Conservation (phyloP, 2,888 invertebrate genomes). For the Rhingia rostrata region DNA sequence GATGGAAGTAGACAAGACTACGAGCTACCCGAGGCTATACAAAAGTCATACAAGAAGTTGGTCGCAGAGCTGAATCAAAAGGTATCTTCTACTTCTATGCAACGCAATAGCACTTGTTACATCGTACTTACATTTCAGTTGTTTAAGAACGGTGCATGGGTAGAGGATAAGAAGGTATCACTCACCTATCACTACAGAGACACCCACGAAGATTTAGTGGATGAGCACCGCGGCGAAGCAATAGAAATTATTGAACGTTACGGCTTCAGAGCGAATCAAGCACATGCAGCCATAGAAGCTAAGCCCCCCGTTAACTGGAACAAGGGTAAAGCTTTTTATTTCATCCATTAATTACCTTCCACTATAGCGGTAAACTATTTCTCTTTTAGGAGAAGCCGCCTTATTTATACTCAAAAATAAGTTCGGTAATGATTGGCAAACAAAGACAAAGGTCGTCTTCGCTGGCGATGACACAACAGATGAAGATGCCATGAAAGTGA, state of each 20-base stretch:
- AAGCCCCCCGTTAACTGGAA: constrained; percentile 91
- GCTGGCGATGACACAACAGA: constrained; percentile 95
- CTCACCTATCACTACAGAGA: constrained; percentile 90
- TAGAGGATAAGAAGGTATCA: constrained; percentile 89
- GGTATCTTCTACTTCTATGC: constrained; percentile 70
- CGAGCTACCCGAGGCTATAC: constrained; percentile 87
- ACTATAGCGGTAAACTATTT: neutral
- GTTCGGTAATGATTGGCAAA: constrained; percentile 89
- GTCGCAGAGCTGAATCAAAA: constrained; percentile 87
- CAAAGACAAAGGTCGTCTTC: constrained; percentile 89
- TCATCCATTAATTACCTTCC: constrained; percentile 5
- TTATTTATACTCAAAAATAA: constrained; percentile 88
- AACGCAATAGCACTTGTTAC: neutral
- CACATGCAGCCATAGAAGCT: constrained; percentile 89
- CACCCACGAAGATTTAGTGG: constrained; percentile 85
- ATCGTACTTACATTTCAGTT: constrained; percentile 22
- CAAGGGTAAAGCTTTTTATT: constrained; percentile 84
- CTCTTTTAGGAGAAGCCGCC: constrained; percentile 85
- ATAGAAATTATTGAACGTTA: constrained; percentile 85
- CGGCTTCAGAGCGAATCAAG: constrained; percentile 87
- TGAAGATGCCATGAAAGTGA: constrained; percentile 94
- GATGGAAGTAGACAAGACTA: constrained; percentile 89
- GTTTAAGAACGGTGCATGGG: constrained; percentile 87
- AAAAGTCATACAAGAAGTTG: constrained; percentile 86
- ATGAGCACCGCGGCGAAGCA: constrained; percentile 84